phyloP scores from a whole-genome alignment of 2,797 vertebrate species.

The Prionace glauca region DNA sequence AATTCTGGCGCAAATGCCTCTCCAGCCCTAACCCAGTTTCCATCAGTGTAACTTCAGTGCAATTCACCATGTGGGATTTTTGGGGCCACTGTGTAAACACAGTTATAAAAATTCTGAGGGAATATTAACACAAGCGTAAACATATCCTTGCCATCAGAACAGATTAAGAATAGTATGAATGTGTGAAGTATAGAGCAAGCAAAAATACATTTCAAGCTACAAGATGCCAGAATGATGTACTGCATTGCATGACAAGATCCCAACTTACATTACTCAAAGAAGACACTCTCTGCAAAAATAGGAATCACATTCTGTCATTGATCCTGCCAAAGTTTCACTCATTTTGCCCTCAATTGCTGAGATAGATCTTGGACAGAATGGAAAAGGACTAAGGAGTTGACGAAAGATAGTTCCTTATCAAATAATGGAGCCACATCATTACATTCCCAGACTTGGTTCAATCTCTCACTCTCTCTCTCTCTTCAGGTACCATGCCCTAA shows the following conservation, averaged over 20 bases:
- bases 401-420: not conserved
- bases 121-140: not conserved
- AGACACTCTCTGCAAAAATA: not conserved
- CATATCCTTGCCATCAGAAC: not conserved
- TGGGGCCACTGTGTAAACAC: not conserved
- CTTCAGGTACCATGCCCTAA: too few relatives aligned
- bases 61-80: not conserved
- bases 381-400: not conserved
- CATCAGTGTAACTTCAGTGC: not conserved
- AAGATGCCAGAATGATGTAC: not conserved
- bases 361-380: not conserved
- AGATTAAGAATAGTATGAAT: not conserved
- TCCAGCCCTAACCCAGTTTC: not conserved
- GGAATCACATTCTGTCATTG: not conserved
- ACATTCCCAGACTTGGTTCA: not conserved
- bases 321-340: not conserved
- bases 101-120: not conserved
- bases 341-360: not conserved
- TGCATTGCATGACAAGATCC: not conserved
- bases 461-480: too few relatives aligned
- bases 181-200: not conserved
- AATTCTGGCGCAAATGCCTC: not conserved
- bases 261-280: not conserved
- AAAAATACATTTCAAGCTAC: not conserved
- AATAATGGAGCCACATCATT: not conserved